A percentile compares a stretch with the other conserved stretches of the same genome.
Conservation (phyloP, 1,140 invertebrate species). For the Dendrolimus punctatus region DNA sequence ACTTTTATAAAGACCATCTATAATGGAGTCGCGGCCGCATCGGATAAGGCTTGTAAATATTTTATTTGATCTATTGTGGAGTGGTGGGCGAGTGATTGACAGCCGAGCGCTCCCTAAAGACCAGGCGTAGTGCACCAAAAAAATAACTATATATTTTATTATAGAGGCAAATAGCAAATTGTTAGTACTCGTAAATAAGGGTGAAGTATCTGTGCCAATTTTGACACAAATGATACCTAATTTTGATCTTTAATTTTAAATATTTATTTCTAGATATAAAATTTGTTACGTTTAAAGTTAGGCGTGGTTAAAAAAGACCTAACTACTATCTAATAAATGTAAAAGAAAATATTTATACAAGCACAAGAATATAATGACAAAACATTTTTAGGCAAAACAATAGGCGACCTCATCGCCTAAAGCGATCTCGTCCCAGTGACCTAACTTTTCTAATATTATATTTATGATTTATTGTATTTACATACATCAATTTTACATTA, state of each 20-base stretch:
- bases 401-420: no score
- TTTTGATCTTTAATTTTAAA: background rate
- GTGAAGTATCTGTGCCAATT: no score
- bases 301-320: no score
- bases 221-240: background rate
- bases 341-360: no score
- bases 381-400: no score
- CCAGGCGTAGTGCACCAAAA: conserved; percentile 19
- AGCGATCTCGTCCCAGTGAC: no score
- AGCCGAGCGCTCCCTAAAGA: conserved; percentile 34
- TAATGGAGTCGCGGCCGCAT: conserved; percentile 59
- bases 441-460: no score
- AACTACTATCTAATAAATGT: no score
- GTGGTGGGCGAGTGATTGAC: conserved; percentile 55
- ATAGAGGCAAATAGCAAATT: conserved; percentile 10
- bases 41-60: conserved; percentile 63
- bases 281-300: no score
- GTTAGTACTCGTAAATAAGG: background rate
- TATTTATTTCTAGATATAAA: background rate
- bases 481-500: no score
- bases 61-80: conserved; percentile 52
- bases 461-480: no score
- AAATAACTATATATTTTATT: conserved; percentile 16
- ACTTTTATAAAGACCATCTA: conserved; percentile 49
- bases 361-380: no score